phyloP scores from a whole-genome alignment of 37 sponge, comb jelly and placozoan genomes.

The Eunapius fragilis region DNA sequence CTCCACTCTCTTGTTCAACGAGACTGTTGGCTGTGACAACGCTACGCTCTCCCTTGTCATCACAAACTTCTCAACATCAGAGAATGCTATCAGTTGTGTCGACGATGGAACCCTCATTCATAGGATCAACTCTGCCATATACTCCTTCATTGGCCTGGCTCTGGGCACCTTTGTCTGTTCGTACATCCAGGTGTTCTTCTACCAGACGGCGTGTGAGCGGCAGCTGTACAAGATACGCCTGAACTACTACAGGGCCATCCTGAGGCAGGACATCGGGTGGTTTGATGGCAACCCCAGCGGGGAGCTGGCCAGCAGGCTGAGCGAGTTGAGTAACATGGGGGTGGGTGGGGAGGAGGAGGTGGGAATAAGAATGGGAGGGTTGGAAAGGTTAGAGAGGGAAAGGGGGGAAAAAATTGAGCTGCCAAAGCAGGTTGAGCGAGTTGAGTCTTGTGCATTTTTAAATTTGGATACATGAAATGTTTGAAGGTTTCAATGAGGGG shows the following conservation, averaged over 20 bases:
- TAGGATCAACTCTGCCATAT: background rate
- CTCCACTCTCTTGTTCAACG: background rate
- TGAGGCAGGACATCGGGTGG: slow-evolving; percentile 87
- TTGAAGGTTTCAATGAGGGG: too few relatives aligned
- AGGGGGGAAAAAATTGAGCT: too few relatives aligned
- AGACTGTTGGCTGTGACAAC: background rate
- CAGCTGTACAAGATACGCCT: slow-evolving; percentile 75
- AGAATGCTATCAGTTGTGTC: background rate
- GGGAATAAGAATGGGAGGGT: too few relatives aligned
- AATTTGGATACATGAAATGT: too few relatives aligned
- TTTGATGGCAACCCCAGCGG: slow-evolving; percentile 83
- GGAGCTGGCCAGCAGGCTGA: slow-evolving; percentile 69
- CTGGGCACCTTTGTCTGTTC: slow-evolving; percentile 35
- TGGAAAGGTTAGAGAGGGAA: too few relatives aligned
- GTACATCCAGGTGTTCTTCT: slow-evolving; percentile 53
- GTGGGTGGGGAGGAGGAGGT: too few relatives aligned
- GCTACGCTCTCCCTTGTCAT: background rate
- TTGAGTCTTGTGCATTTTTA: too few relatives aligned
- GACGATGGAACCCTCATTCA: background rate
- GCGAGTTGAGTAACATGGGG: too few relatives aligned
- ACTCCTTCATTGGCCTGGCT: slow-evolving; percentile 25
- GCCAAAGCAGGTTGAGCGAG: too few relatives aligned
- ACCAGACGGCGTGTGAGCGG: slow-evolving; percentile 64
- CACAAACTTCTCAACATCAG: background rate
- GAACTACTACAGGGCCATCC: slow-evolving; percentile 54